Base-by-base conservation (phyloP, 2,797 vertebrate species). In the Emys orbicularis region DNA sequence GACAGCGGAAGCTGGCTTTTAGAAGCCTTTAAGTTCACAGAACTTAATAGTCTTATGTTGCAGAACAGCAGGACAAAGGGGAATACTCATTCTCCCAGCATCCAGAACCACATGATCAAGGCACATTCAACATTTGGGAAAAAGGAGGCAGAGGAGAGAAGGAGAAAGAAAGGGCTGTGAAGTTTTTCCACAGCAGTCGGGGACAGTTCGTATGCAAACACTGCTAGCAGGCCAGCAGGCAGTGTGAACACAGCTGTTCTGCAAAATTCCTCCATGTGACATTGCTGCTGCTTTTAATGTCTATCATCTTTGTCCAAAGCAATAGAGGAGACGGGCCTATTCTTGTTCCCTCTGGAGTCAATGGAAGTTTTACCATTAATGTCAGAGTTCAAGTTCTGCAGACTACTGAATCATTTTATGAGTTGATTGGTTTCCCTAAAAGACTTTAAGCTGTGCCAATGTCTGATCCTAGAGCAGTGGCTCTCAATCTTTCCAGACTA, bases 141-240 rank as follows among this genome's bases (percentile, higher is more conserved):
- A 59, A 5, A 76, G 10, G 25, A 57, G 56, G 25, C 10, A 57
- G 56, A 57, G n/a, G 53, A 6, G 83, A 5, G 15, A 88, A 81
- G 56, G 56, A 34, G 27, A 92, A 90, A 76, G 61, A 89, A 91
- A 85, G 3, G 31, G 79, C 18, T 44, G 5, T 74, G 44, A 91
- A 90, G 29, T 10, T 16, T 91, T 96, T 84, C 72, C 41, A 52
- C 53, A 37, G 16, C 29, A 6, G 84, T 92, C 91, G 31, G 34
- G 88, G 93, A 89, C 79, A 25, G 74, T 76, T 68, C 59, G 29
- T 76, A 79, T 81, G 56, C 84, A 91, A 65, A 92, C 85, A 25
- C 2, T 29, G 10, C 50, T 92, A 37, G 61, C n/a, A 18, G 61
- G 61, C 34, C 91, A 89, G 31, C 57, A 93, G 76, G 37, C 76